Percentiles rank a stretch among this genome's conserved stretches.
Evolutionary conservation across 2,888 invertebrate species (phyloP).

Genomic region (Torymus texanus): DNA sequence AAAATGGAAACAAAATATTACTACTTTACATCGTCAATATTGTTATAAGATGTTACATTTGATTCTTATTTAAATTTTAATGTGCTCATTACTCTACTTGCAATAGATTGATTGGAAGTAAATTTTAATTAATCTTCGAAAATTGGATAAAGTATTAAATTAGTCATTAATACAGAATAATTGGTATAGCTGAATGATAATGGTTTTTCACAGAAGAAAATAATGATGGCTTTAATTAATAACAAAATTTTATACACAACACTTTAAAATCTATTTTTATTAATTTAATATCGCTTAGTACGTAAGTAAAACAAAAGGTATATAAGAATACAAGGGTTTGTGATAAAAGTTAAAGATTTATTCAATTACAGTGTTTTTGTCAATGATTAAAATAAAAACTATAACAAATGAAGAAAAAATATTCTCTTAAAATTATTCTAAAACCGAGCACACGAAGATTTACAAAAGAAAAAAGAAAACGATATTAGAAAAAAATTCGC

Average conservation of each 20-base stretch:
- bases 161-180: neutral
- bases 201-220: too few relatives aligned
- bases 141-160: neutral
- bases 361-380: slow-evolving; percentile 57
- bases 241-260: too few relatives aligned
- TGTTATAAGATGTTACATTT: too few relatives aligned
- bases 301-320: neutral
- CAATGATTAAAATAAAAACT: slow-evolving; percentile 57
- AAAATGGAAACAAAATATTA: too few relatives aligned
- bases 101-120: neutral
- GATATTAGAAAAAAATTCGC: slow-evolving; percentile 54
- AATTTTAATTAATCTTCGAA: neutral
- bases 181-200: too few relatives aligned
- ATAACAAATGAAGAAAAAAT: slow-evolving; percentile 58
- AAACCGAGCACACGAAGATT: slow-evolving; percentile 57
- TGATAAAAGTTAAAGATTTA: slow-evolving; percentile 58
- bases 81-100: neutral
- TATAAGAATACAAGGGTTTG: slow-evolving; percentile 33
- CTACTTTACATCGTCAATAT: too few relatives aligned
- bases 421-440: slow-evolving; percentile 56
- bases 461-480: slow-evolving; percentile 56
- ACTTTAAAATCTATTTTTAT: too few relatives aligned
- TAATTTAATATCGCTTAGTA: too few relatives aligned
- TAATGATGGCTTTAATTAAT: too few relatives aligned
- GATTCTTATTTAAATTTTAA: neutral